phyloP scores from a whole-genome alignment of 2,797 vertebrate genomes.

The Pogonophryne albipinna region DNA sequence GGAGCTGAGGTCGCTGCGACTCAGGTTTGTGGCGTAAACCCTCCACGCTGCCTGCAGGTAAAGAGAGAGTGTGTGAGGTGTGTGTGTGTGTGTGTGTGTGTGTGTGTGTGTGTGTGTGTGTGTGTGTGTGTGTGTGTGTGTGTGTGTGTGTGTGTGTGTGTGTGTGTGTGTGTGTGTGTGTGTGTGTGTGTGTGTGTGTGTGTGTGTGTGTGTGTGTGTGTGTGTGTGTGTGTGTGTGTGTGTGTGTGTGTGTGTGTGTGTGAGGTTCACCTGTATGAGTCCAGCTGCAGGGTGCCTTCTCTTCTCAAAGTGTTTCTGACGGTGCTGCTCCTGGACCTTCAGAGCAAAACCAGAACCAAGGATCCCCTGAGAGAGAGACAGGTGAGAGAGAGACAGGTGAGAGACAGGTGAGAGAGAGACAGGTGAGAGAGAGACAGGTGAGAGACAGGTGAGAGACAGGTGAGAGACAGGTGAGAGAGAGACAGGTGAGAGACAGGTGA shows the following conservation, averaged over 20 bases:
- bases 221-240: too few relatives aligned
- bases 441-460: conserved; percentile 1
- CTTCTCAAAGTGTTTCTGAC: conserved; percentile 99
- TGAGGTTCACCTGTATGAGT: conserved; percentile 89
- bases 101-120: too few relatives aligned
- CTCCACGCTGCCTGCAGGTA: conserved; percentile 93
- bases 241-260: too few relatives aligned
- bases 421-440: background rate
- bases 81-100: too few relatives aligned
- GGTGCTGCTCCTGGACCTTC: conserved; percentile 98
- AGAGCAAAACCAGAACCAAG: conserved; percentile 97
- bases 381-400: too few relatives aligned
- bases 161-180: too few relatives aligned
- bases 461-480: background rate
- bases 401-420: background rate
- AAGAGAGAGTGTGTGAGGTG: background rate
- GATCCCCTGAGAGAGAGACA: conserved; percentile 88
- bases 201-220: too few relatives aligned
- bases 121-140: too few relatives aligned
- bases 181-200: too few relatives aligned
- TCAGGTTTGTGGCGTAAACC: conserved; percentile 96
- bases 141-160: too few relatives aligned
- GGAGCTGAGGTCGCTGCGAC: conserved; percentile 92
- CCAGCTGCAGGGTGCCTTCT: conserved; percentile 95
- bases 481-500: background rate